Evolutionary conservation across 2,888 invertebrate genomes (phyloP).

Genomic region (Stenchaetothrips biformis): DNA sequence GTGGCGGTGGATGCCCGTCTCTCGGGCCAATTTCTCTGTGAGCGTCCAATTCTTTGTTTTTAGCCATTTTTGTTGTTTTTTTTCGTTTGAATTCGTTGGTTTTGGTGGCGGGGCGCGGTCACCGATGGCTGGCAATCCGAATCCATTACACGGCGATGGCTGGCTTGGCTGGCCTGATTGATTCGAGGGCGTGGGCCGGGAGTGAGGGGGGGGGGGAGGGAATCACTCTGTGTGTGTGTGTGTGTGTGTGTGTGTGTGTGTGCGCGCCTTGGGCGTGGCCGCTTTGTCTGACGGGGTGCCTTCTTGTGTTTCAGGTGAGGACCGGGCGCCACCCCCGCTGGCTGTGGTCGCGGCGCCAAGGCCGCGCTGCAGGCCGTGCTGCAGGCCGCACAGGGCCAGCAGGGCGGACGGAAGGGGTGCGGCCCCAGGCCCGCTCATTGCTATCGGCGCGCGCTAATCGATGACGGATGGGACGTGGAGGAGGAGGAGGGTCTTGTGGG

Average conservation of each 20-base stretch:
- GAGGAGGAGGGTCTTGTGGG: no score
- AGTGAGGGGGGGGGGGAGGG: background rate
- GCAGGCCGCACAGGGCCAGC: no score
- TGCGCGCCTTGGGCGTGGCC: background rate
- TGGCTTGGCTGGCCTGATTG: background rate
- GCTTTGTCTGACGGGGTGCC: background rate
- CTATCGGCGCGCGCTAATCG: no score
- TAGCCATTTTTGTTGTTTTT: background rate
- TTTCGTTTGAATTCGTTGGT: no score
- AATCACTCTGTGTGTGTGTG: background rate
- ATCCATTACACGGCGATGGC: background rate
- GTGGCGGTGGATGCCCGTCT: no score
- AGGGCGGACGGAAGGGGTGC: no score
- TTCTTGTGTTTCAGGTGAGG: conserved; percentile 13
- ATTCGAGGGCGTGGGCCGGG: background rate
- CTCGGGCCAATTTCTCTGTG: background rate
- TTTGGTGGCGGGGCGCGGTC: background rate
- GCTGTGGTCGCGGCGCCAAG: background rate
- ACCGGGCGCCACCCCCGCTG: background rate
- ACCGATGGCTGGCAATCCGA: background rate
- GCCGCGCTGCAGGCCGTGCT: no score
- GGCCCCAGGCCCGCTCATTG: background rate
- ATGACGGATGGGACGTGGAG: no score
- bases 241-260: no score
- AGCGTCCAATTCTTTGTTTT: background rate